Conservation (phyloP, 2,888 invertebrate species). For the Thymelicus lineola region DNA sequence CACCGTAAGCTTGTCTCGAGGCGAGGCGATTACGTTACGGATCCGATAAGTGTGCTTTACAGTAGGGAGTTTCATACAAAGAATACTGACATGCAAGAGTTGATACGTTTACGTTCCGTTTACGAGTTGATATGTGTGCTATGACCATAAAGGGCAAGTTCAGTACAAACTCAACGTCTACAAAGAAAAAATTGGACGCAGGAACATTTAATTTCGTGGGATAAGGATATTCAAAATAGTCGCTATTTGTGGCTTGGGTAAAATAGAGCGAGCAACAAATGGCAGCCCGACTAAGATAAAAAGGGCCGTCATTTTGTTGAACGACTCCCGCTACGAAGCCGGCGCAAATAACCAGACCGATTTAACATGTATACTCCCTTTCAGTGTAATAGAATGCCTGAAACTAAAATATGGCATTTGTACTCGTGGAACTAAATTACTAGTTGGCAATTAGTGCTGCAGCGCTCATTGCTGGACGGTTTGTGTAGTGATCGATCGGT, state of each 20-base stretch:
- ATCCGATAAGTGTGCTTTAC: no score
- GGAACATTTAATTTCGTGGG: conserved; percentile 66
- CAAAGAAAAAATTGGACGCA: conserved; percentile 30
- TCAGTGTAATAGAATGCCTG: conserved; percentile 29
- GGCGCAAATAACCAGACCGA: conserved; percentile 64
- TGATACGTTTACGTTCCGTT: no score
- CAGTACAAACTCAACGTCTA: neutral
- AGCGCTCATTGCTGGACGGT: no score
- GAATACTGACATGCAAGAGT: no score
- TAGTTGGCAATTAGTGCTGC: conserved; percentile 25
- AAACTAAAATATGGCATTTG: conserved; percentile 32
- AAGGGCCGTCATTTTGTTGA: conserved; percentile 82
- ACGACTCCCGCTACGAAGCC: conserved; percentile 68
- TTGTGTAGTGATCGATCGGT: no score
- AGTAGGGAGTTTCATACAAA: no score
- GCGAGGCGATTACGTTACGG: no score
- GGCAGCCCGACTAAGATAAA: conserved; percentile 80
- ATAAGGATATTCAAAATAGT: conserved; percentile 75
- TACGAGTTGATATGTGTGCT: no score
- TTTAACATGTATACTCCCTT: conserved; percentile 33
- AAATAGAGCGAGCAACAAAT: conserved; percentile 80
- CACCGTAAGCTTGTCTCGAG: no score
- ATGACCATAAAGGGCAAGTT: neutral
- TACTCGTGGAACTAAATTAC: conserved; percentile 12
- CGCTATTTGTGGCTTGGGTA: conserved; percentile 72